phyloP scores from a whole-genome alignment of 2,113 vertebrate species.

The Sinosuthora webbiana region DNA sequence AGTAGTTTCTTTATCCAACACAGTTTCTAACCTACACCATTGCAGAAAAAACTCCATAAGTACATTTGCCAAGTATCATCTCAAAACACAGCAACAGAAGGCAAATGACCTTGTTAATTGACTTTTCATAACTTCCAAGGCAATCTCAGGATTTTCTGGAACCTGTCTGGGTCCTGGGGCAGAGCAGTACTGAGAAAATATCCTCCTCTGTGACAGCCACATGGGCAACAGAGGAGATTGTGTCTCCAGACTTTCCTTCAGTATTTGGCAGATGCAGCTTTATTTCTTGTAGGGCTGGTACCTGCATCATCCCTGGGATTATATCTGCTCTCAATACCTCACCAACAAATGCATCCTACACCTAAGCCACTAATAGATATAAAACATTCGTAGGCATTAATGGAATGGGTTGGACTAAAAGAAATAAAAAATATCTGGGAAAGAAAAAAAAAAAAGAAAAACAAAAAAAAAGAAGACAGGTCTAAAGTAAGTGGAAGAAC shows the following conservation, averaged over 20 bases:
- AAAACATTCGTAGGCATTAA: fast-evolving
- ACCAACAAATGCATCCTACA: neutral
- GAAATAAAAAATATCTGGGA: neutral
- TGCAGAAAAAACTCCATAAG: neutral
- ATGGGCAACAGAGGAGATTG: neutral
- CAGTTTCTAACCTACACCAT: neutral
- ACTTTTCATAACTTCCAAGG: neutral
- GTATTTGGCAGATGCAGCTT: neutral
- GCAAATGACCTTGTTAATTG: neutral
- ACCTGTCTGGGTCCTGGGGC: neutral
- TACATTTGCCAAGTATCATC: neutral
- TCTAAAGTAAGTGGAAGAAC: neutral
- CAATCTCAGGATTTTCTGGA: neutral
- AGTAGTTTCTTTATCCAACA: neutral
- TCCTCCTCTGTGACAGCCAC: neutral
- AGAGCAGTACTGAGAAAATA: neutral
- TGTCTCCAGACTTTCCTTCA: neutral
- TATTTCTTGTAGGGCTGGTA: neutral
- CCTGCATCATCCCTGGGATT: neutral
- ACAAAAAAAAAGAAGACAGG: neutral
- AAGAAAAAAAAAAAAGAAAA: neutral
- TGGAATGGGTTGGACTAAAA: neutral
- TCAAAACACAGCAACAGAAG: neutral
- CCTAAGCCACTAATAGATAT: neutral
- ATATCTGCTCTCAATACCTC: neutral